phyloP scores from a whole-genome alignment of 2,113 vertebrate genomes.

The Micromys minutus region DNA sequence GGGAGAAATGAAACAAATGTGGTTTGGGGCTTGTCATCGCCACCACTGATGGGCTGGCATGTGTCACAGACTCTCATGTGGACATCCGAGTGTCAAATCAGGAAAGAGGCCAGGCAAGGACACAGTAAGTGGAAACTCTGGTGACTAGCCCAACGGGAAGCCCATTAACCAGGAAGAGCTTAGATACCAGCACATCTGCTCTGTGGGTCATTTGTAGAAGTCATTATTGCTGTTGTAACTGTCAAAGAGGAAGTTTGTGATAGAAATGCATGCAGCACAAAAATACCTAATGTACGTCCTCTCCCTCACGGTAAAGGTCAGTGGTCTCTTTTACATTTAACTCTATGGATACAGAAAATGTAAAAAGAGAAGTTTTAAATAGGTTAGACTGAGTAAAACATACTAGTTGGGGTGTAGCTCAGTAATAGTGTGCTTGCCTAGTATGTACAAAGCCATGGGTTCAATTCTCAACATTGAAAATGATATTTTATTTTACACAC shows the following conservation, averaged over 20 bases:
- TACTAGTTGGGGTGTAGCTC: background rate
- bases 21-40: conserved; percentile 83
- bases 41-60: conserved; percentile 90
- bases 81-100: conserved; percentile 81
- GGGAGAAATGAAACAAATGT: conserved; percentile 82
- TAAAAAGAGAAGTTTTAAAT: background rate
- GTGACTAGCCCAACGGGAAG: rapidly evolving
- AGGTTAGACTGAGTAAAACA: background rate
- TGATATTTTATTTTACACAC: background rate
- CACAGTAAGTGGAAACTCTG: background rate
- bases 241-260: background rate
- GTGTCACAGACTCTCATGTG: conserved; percentile 86
- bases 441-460: background rate
- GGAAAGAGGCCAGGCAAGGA: conserved; percentile 74
- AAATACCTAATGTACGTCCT: background rate
- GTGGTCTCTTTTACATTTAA: background rate
- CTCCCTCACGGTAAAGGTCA: background rate
- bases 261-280: background rate
- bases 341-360: background rate
- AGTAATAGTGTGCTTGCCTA: background rate
- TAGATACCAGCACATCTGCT: background rate
- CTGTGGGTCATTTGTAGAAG: background rate
- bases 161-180: background rate
- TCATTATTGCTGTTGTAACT: background rate
- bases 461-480: background rate